These are phyloP conservation scores for Orthosia gothica DNA, from an alignment of 2,888 invertebrate genomes.

Conservation along the genomic window DNA sequence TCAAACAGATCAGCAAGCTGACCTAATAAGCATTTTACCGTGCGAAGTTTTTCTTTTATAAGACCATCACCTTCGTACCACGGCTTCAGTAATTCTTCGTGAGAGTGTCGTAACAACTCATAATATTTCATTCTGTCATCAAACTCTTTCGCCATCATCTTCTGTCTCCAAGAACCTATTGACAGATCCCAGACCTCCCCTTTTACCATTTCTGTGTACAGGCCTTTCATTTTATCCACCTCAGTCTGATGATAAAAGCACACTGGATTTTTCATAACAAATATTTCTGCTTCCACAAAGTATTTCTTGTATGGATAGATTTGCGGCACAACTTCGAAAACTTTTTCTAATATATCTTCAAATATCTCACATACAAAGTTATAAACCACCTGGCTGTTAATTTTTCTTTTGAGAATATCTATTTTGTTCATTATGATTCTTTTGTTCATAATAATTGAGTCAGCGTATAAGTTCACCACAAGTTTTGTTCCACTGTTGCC, in stretches of 20 bases:
- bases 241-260: slow-evolving; percentile 88
- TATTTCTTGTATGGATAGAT: slow-evolving; percentile 83
- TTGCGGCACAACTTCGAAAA: slow-evolving; percentile 75
- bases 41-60: slow-evolving; percentile 78
- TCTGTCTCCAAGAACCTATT: slow-evolving; percentile 80
- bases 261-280: slow-evolving; percentile 86
- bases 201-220: slow-evolving; percentile 79
- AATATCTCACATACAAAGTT: slow-evolving; percentile 75
- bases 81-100: slow-evolving; percentile 80
- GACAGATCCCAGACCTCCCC: slow-evolving; percentile 82
- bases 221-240: slow-evolving; percentile 79
- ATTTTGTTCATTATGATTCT: slow-evolving; percentile 68
- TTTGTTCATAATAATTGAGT: slow-evolving; percentile 78
- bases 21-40: slow-evolving; percentile 76
- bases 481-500: slow-evolving; percentile 78
- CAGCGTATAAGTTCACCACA: slow-evolving; percentile 80
- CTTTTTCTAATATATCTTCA: slow-evolving; percentile 73
- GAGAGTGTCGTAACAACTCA: slow-evolving; percentile 76
- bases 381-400: slow-evolving; percentile 74
- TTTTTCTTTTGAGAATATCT: slow-evolving; percentile 73
- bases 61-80: slow-evolving; percentile 83
- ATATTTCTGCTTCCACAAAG: slow-evolving; percentile 84
- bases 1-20: slow-evolving; percentile 82
- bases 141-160: slow-evolving; percentile 82
- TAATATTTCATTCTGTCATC: slow-evolving; percentile 85